Conservation (phyloP, 2,797 vertebrate species). For the Denticeps clupeoides region DNA sequence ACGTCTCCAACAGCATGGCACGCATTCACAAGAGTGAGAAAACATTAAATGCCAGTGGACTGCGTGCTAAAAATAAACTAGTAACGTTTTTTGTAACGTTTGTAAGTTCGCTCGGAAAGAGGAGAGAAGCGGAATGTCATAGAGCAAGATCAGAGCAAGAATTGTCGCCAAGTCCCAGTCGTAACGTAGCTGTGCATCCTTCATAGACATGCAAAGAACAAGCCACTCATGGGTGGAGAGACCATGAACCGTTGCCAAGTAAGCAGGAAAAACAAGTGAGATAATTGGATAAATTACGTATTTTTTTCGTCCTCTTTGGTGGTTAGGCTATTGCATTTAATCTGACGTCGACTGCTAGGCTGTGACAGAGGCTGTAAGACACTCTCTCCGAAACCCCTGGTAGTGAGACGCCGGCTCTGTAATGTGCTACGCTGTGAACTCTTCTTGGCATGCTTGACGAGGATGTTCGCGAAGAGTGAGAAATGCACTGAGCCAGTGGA, state of each 20-base stretch:
- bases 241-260: neutral
- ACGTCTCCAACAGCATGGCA: constrained; percentile 9
- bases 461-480: no score
- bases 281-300: constrained; percentile 28
- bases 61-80: constrained; percentile 27
- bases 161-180: no score
- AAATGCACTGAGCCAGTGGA: neutral
- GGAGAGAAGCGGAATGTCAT: no score
- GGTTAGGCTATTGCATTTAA: constrained; percentile 21
- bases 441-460: no score
- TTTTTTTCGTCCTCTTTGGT: no score
- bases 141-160: no score
- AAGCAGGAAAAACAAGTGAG: constrained; percentile 19
- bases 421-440: constrained; percentile 20
- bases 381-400: constrained; percentile 11
- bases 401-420: constrained; percentile 17
- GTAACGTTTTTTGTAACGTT: no score
- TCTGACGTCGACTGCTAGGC: constrained; percentile 19
- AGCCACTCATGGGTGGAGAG: neutral
- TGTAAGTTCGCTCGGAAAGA: no score
- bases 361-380: constrained; percentile 20
- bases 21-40: constrained; percentile 20
- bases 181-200: no score
- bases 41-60: constrained; percentile 22
- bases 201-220: no score